Evolutionary conservation across 1,140 invertebrate species (phyloP).

Genomic region (Aphidius ervi): DNA sequence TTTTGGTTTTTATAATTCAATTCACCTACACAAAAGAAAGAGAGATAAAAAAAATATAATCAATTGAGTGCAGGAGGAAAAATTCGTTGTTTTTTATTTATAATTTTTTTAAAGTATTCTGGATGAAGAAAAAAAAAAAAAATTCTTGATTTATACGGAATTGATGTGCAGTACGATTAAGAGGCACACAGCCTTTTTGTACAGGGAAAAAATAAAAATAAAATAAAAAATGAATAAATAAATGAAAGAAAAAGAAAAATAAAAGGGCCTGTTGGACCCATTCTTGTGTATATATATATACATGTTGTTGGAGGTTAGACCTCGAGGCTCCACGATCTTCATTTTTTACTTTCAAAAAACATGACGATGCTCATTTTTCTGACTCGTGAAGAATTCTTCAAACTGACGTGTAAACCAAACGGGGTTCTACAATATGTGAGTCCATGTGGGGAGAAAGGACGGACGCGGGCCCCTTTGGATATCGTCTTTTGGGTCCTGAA

Average conservation of each 20-base stretch:
- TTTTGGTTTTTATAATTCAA: no score
- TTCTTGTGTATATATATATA: background rate
- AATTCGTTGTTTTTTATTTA: background rate
- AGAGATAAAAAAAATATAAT: background rate
- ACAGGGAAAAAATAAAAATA: conserved; percentile 12
- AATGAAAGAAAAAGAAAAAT: conserved; percentile 16
- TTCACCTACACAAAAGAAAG: background rate
- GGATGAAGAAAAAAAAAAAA: background rate
- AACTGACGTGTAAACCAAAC: conserved; percentile 51
- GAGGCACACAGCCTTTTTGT: no score
- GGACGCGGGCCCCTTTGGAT: conserved; percentile 10
- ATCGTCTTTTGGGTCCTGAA: conserved; percentile 11
- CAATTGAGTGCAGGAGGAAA: no score
- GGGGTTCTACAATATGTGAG: conserved; percentile 34
- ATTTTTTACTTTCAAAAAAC: conserved; percentile 57
- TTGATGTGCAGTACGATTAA: no score
- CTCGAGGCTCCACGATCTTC: conserved; percentile 34
- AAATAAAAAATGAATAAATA: conserved; percentile 4
- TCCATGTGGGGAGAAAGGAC: conserved; percentile 15
- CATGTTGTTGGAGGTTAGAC: conserved; percentile 17
- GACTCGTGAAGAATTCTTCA: conserved; percentile 55
- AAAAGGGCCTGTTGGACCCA: conserved; percentile 11
- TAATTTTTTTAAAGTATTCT: background rate
- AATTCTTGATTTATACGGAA: background rate
- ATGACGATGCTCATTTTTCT: conserved; percentile 57